Evolutionary conservation across 2,113 vertebrate genomes (phyloP).

Genomic region (Atlantisia rogersi): DNA sequence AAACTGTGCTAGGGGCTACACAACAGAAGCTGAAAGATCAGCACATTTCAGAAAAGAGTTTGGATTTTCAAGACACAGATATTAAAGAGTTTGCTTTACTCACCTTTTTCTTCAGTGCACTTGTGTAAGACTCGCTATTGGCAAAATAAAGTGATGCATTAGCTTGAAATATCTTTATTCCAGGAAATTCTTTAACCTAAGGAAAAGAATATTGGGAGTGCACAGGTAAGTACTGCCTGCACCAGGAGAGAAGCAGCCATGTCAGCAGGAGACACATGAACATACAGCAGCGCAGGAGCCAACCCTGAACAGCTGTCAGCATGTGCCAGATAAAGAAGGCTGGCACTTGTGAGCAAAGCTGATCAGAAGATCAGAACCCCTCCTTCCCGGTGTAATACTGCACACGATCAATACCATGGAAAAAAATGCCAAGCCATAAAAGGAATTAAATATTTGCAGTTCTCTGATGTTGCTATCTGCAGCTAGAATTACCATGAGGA

Average conservation of each 20-base stretch:
- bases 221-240: neutral
- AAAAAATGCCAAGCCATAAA: neutral
- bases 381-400: neutral
- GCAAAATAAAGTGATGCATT: constrained; percentile 96
- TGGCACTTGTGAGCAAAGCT: neutral
- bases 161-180: constrained; percentile 97
- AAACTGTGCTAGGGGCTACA: neutral
- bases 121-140: constrained; percentile 91
- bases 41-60: neutral
- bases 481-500: neutral
- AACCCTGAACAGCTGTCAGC: neutral
- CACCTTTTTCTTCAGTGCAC: constrained; percentile 90
- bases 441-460: neutral
- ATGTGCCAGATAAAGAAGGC: neutral
- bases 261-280: neutral
- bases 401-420: neutral
- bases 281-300: neutral
- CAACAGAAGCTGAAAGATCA: neutral
- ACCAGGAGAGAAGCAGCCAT: neutral
- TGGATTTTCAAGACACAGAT: neutral
- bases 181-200: constrained; percentile 85
- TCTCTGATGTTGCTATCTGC: neutral
- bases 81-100: constrained; percentile 38
- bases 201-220: neutral
- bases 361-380: neutral